Evolutionary conservation across 2,797 vertebrate species (phyloP).

Genomic region (Spatula versicolor): DNA sequence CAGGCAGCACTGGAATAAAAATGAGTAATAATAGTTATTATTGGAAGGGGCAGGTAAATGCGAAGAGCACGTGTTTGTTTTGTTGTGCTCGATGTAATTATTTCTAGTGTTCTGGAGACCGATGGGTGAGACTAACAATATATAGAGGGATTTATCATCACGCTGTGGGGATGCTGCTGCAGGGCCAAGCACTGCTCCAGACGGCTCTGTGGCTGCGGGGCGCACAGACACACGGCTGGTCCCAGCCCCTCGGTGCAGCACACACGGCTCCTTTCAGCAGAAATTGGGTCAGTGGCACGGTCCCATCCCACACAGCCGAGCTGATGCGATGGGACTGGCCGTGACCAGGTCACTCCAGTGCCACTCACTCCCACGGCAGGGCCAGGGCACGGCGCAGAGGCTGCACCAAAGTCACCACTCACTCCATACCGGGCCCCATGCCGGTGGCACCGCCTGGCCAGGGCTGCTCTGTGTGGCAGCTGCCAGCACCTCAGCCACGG

Average conservation of each 20-base stretch:
- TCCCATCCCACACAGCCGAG: constrained; percentile 45
- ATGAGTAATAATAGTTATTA: fast-evolving
- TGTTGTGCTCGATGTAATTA: not conserved
- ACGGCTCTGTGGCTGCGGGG: no score
- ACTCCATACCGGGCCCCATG: not conserved
- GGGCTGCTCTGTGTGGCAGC: no score
- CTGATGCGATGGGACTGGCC: constrained; percentile 76
- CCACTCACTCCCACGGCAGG: not conserved
- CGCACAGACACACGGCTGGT: not conserved
- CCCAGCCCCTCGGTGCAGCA: not conserved
- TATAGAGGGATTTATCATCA: not conserved
- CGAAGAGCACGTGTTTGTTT: not conserved
- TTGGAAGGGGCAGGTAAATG: not conserved
- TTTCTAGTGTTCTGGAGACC: fast-evolving
- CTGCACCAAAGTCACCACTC: not conserved
- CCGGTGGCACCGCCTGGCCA: no score
- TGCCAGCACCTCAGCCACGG: not conserved
- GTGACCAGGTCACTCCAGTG: constrained; percentile 77
- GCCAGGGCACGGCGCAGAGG: no score
- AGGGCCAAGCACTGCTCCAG: no score
- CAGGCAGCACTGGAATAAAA: not conserved
- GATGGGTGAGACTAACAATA: not conserved
- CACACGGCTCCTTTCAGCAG: constrained; percentile 69
- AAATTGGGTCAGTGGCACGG: constrained; percentile 73
- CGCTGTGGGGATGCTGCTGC: fast-evolving